Evolutionary conservation across 2,113 vertebrate genomes (phyloP), one percentile per base, ranked within the genome.

Genomic region (Malaclemys terrapin): DNA sequence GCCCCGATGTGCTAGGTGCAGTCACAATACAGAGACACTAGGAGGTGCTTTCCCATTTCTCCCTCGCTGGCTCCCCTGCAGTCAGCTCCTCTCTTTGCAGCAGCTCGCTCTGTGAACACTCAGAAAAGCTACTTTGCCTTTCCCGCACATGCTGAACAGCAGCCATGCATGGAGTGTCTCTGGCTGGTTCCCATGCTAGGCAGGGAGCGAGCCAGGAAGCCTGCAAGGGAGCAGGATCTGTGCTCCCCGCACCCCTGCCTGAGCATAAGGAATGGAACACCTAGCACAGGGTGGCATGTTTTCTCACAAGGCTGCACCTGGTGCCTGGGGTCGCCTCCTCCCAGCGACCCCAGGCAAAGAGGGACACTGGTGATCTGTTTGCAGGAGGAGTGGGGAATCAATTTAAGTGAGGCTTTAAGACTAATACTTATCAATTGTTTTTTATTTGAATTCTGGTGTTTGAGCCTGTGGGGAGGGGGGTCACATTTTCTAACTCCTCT

Each of bases 381-480:
- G 25, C 57, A 29, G 57, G 11, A 59, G 57, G 57, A 59, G 57
- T 59, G 57, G 57, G 5, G 5, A 59, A 59, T 59, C 25, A 27
- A 59, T 27, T 59, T 59, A 59, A 59, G 27, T 0, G 47, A 84
- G 10, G 4, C 38, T 86, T 87, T 78, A 5, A 80, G 79, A 78
- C 35, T 0, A 2, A 27, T 16, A 11, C 0, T 0, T 59, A 27
- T 59, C 27, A 59, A 29, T 29, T 5, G 1, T 24, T 62, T 88
- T 91, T 12, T 14, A 17, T 2, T 24, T 8, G 62, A 9, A 54
- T 88, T 35, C 42, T 57, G 49, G 10, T 78, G 88, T 78, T 76
- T 82, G 65, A 87, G 56, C 25, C 56, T 57, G 24, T 11, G 2
- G 10, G 25, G 5, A 78, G 53, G 20, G 4, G 2, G 13, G 50